Conservation (phyloP, 2,113 vertebrate genomes). For the Amblyornis subalaris region DNA sequence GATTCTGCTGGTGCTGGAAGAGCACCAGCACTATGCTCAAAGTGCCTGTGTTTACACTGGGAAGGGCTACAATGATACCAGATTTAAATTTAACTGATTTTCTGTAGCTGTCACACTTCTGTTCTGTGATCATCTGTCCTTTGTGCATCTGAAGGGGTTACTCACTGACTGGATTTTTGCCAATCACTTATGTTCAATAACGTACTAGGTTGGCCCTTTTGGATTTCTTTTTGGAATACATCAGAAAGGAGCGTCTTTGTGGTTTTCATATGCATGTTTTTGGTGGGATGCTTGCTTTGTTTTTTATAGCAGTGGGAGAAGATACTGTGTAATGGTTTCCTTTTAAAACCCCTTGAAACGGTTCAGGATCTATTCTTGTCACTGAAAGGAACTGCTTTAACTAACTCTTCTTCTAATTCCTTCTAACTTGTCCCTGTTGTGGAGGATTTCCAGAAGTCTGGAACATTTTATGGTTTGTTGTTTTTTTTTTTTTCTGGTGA, state of each 20-base stretch:
- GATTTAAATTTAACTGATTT: not conserved
- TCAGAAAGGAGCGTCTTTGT: not conserved
- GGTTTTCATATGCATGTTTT: not conserved
- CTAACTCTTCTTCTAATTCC: not conserved
- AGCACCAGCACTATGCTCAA: not conserved
- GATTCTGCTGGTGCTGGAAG: not conserved
- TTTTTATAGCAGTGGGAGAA: not conserved
- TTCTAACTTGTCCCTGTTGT: not conserved
- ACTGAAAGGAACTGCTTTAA: not conserved
- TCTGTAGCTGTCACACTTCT: not conserved
- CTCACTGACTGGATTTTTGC: not conserved
- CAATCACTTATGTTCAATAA: not conserved
- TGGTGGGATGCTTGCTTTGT: not conserved
- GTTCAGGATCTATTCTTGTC: not conserved
- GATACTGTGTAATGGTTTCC: not conserved
- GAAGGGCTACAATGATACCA: not conserved
- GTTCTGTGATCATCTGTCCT: not conserved
- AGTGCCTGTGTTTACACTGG: not conserved
- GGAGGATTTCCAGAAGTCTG: not conserved
- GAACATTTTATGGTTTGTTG: not conserved
- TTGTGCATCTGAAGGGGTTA: not conserved
- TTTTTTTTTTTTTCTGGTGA: not conserved
- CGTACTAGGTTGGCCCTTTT: not conserved
- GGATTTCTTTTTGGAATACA: not conserved
- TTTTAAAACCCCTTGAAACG: not conserved